Evolutionary conservation across 1,140 invertebrate genomes (phyloP).

Genomic region (Dryas iulia): DNA sequence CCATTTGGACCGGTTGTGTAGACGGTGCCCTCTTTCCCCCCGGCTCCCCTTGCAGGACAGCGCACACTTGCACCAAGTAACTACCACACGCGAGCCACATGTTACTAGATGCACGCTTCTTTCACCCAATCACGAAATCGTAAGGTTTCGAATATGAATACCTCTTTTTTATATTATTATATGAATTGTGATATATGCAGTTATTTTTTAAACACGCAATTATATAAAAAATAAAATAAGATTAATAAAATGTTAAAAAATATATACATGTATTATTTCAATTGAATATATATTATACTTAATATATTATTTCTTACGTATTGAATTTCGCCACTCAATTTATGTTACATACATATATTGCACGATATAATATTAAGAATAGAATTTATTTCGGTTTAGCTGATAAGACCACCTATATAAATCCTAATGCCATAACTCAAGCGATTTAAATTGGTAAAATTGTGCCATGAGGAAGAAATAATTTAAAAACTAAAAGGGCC

Average conservation of each 20-base stretch:
- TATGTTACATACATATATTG: too few species aligned
- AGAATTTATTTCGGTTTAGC: too few species aligned
- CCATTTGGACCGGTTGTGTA: slow-evolving; percentile 61
- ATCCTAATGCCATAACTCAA: slow-evolving; percentile 9
- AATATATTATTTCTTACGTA: too few species aligned
- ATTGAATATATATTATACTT: too few species aligned
- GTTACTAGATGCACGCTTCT: slow-evolving; percentile 20
- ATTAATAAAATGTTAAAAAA: too few species aligned
- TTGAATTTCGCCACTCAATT: too few species aligned
- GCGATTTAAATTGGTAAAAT: slow-evolving; percentile 16
- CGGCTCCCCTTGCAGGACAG: slow-evolving; percentile 42
- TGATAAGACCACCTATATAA: too few species aligned
- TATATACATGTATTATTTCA: too few species aligned
- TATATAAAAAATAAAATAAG: not conserved
- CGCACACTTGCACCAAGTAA: slow-evolving; percentile 41
- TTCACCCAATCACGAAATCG: slow-evolving; percentile 10
- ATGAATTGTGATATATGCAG: not conserved
- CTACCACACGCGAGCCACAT: slow-evolving; percentile 29
- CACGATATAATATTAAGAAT: too few species aligned
- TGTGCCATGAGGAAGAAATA: slow-evolving; percentile 33
- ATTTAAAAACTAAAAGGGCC: slow-evolving; percentile 38
- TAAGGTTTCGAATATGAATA: slow-evolving; percentile 8
- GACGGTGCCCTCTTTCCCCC: slow-evolving; percentile 41
- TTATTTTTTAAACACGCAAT: not conserved
- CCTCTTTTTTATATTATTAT: not conserved